Evolutionary conservation across 2,888 invertebrate species (phyloP).

Genomic region (Subacronicta megacephala): DNA sequence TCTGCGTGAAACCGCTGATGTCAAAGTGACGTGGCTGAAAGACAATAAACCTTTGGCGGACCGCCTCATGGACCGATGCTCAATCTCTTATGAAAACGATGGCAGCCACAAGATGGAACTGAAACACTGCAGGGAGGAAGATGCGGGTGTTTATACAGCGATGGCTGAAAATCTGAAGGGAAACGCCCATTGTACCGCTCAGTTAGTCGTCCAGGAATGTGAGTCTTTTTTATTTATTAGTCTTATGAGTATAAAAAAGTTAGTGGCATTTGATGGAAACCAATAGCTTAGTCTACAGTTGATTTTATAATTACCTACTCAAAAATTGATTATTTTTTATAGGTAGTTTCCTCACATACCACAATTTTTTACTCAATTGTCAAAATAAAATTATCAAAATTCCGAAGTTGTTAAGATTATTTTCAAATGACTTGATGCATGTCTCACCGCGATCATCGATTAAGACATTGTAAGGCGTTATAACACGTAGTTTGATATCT

Average conservation of each 20-base stretch:
- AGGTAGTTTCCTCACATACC: neutral
- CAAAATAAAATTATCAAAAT: too few species aligned
- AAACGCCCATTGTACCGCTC: constrained; percentile 95
- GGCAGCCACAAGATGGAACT: constrained; percentile 92
- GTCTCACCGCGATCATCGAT: constrained; percentile 77
- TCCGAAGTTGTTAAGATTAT: constrained; percentile 2
- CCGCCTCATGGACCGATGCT: constrained; percentile 93
- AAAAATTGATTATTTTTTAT: too few species aligned
- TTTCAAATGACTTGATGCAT: constrained; percentile 65
- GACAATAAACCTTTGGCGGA: constrained; percentile 95
- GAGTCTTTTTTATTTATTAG: constrained; percentile 75
- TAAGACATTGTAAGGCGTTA: constrained; percentile 85
- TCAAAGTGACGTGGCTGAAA: constrained; percentile 94
- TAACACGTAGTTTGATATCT: constrained; percentile 77
- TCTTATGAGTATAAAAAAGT: constrained; percentile 23
- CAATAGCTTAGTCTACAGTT: neutral
- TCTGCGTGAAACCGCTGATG: constrained; percentile 90
- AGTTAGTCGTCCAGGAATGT: constrained; percentile 96
- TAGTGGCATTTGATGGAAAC: constrained; percentile 5
- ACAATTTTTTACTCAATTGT: neutral
- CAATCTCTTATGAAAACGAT: constrained; percentile 89
- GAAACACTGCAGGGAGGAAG: constrained; percentile 93
- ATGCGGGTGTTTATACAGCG: constrained; percentile 97
- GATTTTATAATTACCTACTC: too few species aligned
- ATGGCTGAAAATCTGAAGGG: constrained; percentile 95